A percentile compares a stretch with the other conserved stretches of the same genome.
phyloP scores from a whole-genome alignment of 2,113 vertebrate genomes.

The Motacilla alba region DNA sequence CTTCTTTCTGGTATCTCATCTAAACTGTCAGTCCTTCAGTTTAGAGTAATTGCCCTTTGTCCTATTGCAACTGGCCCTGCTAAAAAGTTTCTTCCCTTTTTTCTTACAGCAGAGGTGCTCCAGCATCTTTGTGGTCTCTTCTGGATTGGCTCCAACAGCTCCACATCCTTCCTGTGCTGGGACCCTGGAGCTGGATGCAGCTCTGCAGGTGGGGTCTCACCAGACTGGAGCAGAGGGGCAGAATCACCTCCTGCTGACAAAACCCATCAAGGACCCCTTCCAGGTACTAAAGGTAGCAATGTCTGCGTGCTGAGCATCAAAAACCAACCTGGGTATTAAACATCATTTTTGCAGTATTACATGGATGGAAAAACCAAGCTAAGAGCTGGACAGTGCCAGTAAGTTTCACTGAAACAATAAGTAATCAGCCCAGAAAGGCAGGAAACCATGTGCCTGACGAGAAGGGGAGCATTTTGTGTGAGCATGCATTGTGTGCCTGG shows the following conservation, averaged over 20 bases:
- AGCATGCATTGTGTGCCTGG: background rate
- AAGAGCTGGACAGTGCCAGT: background rate
- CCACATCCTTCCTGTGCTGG: background rate
- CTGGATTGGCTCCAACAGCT: background rate
- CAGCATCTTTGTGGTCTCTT: background rate
- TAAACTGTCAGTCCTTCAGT: background rate
- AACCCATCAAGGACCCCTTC: background rate
- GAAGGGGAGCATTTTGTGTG: background rate
- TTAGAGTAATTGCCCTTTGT: background rate
- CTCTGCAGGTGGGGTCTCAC: background rate
- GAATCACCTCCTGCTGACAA: background rate
- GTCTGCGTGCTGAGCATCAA: background rate
- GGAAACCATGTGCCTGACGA: background rate
- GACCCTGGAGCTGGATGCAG: background rate
- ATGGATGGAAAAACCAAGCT: background rate
- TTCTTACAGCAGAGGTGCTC: background rate
- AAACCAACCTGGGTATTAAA: background rate
- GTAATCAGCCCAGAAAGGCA: background rate
- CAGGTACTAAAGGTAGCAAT: background rate
- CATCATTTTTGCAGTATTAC: background rate
- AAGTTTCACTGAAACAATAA: background rate
- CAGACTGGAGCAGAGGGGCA: background rate
- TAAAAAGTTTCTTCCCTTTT: background rate
- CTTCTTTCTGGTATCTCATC: background rate
- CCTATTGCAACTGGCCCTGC: background rate